A percentile compares a stretch with the other conserved stretches of the same genome.
phyloP scores from a whole-genome alignment of 2,888 invertebrate species.

The Mythimna impura region DNA sequence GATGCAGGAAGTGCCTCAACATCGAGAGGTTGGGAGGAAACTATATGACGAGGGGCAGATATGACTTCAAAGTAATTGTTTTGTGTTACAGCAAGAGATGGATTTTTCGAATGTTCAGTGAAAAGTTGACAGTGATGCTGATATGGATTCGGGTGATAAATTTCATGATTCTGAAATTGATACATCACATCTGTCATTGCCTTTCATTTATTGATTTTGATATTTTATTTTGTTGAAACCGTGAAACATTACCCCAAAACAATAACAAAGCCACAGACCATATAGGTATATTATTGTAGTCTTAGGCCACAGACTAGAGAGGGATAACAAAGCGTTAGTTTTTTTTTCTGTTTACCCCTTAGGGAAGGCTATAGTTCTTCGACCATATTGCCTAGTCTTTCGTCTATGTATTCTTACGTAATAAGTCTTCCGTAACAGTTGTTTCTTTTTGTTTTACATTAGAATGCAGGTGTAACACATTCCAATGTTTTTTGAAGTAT shows the following conservation, averaged over 20 bases:
- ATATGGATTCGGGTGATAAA: conserved; percentile 66
- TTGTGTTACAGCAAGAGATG: conserved; percentile 41
- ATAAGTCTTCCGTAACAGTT: too few relatives aligned
- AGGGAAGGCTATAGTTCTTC: too few relatives aligned
- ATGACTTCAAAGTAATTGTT: conserved; percentile 44
- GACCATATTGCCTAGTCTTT: too few relatives aligned
- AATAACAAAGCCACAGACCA: too few relatives aligned
- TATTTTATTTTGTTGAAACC: not conserved
- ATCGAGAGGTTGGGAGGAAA: conserved; percentile 24
- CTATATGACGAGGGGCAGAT: conserved; percentile 43
- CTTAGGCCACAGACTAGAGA: too few relatives aligned
- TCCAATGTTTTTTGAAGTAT: too few relatives aligned
- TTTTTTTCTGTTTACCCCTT: too few relatives aligned
- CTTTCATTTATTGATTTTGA: not conserved
- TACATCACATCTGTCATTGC: conserved; percentile 57
- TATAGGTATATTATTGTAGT: too few relatives aligned
- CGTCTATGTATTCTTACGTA: too few relatives aligned
- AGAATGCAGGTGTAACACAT: too few relatives aligned
- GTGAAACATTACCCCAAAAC: not conserved
- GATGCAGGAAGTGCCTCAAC: conserved; percentile 9
- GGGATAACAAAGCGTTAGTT: too few relatives aligned
- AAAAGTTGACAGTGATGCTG: conserved; percentile 63
- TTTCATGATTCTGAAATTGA: conserved; percentile 79
- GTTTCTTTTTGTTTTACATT: too few relatives aligned
- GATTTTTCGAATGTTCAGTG: conserved; percentile 56